Conservation (phyloP, 2,888 invertebrate genomes). For the Aphrophora alni region DNA sequence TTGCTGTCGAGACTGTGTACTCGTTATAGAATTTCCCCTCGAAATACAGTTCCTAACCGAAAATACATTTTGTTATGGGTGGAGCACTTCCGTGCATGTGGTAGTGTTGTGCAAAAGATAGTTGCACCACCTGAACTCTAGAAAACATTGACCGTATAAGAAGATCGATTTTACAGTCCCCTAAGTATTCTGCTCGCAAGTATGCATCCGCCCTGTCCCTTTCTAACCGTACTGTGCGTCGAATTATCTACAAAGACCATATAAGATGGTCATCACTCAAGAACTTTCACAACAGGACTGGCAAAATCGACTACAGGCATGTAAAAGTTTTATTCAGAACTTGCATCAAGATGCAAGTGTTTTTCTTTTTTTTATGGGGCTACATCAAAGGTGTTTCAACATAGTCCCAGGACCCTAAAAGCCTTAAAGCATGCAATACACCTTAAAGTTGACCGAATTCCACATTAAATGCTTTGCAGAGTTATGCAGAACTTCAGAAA, state of each 20-base stretch:
- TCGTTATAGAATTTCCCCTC: slow-evolving; percentile 4
- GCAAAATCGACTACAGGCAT: background rate
- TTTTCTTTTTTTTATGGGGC: background rate
- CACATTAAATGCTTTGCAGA: background rate
- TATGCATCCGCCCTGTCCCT: background rate
- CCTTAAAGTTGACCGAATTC: background rate
- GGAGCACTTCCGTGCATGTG: slow-evolving; percentile 8
- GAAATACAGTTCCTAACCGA: background rate
- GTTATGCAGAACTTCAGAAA: background rate
- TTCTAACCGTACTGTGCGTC: slow-evolving; percentile 3
- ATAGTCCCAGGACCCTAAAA: background rate
- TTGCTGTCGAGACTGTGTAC: slow-evolving; percentile 7
- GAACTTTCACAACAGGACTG: background rate
- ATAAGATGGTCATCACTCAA: background rate
- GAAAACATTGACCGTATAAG: slow-evolving; percentile 5
- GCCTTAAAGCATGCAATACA: too few species aligned
- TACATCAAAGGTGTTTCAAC: background rate
- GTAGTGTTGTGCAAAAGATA: slow-evolving; percentile 16
- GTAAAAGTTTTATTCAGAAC: background rate
- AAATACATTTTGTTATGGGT: slow-evolving; percentile 1
- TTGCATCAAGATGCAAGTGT: background rate
- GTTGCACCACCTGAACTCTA: background rate
- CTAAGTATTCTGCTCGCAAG: background rate
- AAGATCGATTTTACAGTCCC: slow-evolving; percentile 7
- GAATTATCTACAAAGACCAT: background rate